These are phyloP conservation scores for Siniperca obscura DNA, from an alignment of 2,797 vertebrate genomes.

Conservation along the genomic window DNA sequence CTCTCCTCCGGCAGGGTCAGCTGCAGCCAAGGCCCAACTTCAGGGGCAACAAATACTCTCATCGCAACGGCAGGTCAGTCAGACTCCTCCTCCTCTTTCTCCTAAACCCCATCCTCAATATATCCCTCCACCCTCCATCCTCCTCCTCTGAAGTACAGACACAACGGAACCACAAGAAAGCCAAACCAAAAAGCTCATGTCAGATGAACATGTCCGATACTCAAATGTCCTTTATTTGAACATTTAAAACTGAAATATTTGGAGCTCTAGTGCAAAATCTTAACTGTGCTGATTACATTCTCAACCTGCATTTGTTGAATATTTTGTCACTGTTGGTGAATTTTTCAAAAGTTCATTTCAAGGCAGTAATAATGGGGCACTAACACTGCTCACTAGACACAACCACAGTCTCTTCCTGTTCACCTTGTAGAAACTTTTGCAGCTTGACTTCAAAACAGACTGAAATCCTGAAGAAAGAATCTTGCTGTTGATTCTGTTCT, in stretches of 20 bases:
- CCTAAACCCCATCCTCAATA: neutral
- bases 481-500: neutral
- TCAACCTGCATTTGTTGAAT: neutral
- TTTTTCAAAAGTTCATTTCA: neutral
- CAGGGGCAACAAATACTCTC: constrained; percentile 95
- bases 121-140: neutral
- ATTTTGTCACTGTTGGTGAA: neutral
- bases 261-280: neutral
- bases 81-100: neutral
- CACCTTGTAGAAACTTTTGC: neutral
- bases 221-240: too few species aligned
- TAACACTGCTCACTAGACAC: neutral
- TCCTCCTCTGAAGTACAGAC: neutral
- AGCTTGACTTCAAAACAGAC: constrained; percentile 13
- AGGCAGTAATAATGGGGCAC: neutral
- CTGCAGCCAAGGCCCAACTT: constrained; percentile 96
- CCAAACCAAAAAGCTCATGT: neutral
- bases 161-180: constrained; percentile 17
- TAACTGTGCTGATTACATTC: neutral
- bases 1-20: constrained; percentile 94
- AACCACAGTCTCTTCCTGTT: neutral
- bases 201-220: neutral
- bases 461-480: constrained; percentile 1
- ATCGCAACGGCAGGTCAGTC: constrained; percentile 87
- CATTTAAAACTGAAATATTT: neutral